A percentile compares a stretch with the other conserved stretches of the same genome.
Evolutionary conservation across 2,888 invertebrate species (phyloP).

Genomic region (Eupithecia abbreviata): DNA sequence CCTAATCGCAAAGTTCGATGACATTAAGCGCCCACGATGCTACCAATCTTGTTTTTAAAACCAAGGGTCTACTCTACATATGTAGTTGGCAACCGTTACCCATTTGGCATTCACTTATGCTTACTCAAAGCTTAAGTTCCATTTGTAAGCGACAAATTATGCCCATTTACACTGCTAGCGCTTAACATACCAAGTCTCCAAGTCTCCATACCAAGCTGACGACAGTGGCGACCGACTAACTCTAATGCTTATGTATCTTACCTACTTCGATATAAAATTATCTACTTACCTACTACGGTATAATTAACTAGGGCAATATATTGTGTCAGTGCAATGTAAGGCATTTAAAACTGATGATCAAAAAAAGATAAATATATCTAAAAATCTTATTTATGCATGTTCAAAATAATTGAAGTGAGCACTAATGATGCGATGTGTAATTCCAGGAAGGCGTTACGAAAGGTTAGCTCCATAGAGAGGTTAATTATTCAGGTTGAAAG

Average conservation of each 20-base stretch:
- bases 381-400: not conserved
- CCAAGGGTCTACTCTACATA: conserved; percentile 10
- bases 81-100: conserved; percentile 21
- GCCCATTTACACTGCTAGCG: conserved; percentile 1
- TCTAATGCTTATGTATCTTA: not conserved
- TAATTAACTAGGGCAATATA: not conserved
- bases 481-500: conserved; percentile 25
- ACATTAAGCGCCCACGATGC: conserved; percentile 26
- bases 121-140: conserved; percentile 14
- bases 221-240: not conserved
- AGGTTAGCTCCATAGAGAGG: conserved; percentile 10
- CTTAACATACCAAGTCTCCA: conserved; percentile 5
- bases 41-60: conserved; percentile 32
- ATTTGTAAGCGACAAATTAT: conserved; percentile 11
- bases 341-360: not conserved
- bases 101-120: conserved; percentile 15
- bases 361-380: not conserved
- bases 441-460: conserved; percentile 2
- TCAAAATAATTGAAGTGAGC: not conserved
- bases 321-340: not conserved
- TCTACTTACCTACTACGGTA: not conserved
- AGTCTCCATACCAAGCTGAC: conserved; percentile 3
- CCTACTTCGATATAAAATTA: not conserved
- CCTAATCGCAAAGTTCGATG: conserved; percentile 37
- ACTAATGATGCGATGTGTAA: not conserved